Conservation (phyloP, 2,797 vertebrate genomes). For the Hypotaenidia okinawae region DNA sequence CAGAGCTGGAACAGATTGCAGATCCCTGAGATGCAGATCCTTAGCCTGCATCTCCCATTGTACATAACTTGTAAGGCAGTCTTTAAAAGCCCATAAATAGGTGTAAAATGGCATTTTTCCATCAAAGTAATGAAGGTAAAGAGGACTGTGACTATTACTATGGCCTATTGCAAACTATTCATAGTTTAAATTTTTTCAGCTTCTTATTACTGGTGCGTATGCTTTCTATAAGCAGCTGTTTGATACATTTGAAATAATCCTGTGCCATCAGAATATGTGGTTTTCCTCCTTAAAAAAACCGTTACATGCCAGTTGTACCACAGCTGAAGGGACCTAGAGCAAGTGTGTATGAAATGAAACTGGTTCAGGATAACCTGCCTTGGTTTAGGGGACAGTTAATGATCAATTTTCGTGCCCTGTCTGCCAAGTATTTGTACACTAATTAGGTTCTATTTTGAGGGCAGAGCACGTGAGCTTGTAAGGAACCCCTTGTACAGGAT, state of each 20-base stretch:
- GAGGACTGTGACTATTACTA: not conserved
- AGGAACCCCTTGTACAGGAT: not conserved
- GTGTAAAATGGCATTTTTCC: not conserved
- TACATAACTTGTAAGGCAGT: not conserved
- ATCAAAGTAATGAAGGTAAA: not conserved
- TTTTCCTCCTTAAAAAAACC: not conserved
- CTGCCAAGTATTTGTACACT: slow-evolving; percentile 38
- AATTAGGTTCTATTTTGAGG: slow-evolving; percentile 38
- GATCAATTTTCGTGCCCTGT: slow-evolving; percentile 20
- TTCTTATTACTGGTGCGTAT: not conserved
- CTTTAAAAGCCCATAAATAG: not conserved
- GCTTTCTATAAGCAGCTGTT: not conserved
- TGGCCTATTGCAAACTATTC: not conserved
- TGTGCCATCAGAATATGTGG: not conserved
- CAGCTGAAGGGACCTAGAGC: not conserved
- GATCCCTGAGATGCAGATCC: not conserved
- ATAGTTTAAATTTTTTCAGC: not conserved
- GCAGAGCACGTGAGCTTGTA: not conserved
- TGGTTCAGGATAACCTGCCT: slow-evolving; percentile 4
- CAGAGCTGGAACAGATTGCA: not conserved
- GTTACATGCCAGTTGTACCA: not conserved
- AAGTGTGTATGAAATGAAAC: not conserved
- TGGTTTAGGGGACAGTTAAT: slow-evolving; percentile 48
- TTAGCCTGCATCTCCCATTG: not conserved
- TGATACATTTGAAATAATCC: not conserved